These are phyloP conservation scores for Halcyon badia DNA, from an alignment of 2,797 vertebrate genomes.

Conservation along the genomic window DNA sequence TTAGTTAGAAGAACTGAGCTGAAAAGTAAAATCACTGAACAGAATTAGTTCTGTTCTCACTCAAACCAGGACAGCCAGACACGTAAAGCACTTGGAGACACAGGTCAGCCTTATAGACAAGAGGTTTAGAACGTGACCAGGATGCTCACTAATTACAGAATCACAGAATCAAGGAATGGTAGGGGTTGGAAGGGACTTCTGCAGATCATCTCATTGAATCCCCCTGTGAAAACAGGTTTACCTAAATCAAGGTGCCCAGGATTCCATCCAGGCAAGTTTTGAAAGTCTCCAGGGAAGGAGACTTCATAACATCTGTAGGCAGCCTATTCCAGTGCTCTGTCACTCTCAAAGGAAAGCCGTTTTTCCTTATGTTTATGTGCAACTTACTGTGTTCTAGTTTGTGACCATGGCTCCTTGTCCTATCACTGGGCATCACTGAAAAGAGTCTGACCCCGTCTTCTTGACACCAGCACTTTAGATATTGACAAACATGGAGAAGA, in stretches of 20 bases:
- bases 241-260: background rate
- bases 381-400: no score
- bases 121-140: background rate
- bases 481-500: no score
- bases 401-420: no score
- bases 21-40: no score
- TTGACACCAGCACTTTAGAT: no score
- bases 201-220: background rate
- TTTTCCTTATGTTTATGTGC: background rate
- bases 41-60: no score
- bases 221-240: background rate
- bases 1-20: no score
- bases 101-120: background rate
- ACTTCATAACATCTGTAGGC: background rate
- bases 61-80: background rate
- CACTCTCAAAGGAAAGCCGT: background rate
- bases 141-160: background rate
- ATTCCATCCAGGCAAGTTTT: background rate
- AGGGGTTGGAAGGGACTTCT: background rate
- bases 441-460: no score
- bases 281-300: background rate
- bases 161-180: background rate
- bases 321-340: background rate
- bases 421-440: no score
- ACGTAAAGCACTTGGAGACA: fast-evolving